Evolutionary conservation across 2,113 vertebrate genomes (phyloP).

Genomic region (Sphyrna mokarran): DNA sequence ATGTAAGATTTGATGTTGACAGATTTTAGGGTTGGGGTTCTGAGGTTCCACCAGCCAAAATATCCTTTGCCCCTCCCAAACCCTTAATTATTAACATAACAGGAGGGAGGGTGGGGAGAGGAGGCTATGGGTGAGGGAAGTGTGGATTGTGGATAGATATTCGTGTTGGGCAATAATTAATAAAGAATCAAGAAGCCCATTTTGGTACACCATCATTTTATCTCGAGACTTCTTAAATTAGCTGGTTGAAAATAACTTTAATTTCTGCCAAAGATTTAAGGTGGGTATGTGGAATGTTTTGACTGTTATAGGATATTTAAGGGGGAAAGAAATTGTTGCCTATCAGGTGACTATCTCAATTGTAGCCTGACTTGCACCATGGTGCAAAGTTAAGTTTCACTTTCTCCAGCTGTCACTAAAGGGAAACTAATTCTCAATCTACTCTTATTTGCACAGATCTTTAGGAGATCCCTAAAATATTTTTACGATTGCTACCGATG

Average conservation of each 20-base stretch:
- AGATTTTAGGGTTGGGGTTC: background rate
- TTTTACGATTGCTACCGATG: background rate
- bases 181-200: background rate
- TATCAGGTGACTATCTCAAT: background rate
- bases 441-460: background rate
- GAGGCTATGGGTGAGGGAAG: too few relatives aligned
- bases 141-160: background rate
- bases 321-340: background rate
- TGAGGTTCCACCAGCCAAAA: background rate
- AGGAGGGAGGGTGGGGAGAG: background rate
- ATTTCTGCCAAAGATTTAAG: background rate
- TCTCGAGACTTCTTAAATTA: background rate
- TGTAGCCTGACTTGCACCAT: background rate
- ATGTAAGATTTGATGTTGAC: background rate
- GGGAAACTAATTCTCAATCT: background rate
- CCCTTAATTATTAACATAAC: background rate
- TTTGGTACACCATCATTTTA: background rate
- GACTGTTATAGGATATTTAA: background rate
- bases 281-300: background rate
- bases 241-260: background rate
- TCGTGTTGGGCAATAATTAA: background rate
- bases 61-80: background rate
- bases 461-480: background rate
- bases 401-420: background rate
- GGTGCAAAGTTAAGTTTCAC: background rate